Evolutionary conservation across 2,113 vertebrate species (phyloP).

Genomic region (Strix aluco): DNA sequence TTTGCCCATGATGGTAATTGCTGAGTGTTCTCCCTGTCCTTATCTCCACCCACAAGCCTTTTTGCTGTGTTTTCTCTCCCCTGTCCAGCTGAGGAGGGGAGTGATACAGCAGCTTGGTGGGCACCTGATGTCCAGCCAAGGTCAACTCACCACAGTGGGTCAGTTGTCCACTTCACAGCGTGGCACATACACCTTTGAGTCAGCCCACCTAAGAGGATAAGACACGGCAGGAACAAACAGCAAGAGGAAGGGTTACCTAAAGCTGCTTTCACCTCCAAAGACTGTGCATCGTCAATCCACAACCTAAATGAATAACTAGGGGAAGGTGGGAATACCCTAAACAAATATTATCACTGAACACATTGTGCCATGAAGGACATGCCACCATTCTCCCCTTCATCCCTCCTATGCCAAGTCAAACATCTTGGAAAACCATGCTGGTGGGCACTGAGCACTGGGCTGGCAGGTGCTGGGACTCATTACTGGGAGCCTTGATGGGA

Average conservation of each 20-base stretch:
- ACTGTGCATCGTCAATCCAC: fast-evolving
- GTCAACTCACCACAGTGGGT: background rate
- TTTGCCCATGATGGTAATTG: too few species aligned
- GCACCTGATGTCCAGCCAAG: background rate
- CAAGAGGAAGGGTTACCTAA: background rate
- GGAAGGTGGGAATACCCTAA: background rate
- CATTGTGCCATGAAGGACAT: fast-evolving
- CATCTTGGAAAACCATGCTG: background rate
- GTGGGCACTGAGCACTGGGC: background rate
- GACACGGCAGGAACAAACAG: background rate
- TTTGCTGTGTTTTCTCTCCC: too few species aligned
- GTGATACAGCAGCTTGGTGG: background rate
- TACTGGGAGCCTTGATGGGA: background rate
- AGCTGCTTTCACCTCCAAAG: background rate
- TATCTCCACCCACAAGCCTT: too few species aligned
- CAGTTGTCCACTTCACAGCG: background rate
- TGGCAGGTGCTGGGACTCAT: background rate
- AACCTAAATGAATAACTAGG: background rate
- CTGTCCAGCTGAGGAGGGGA: too few species aligned
- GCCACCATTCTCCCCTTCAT: background rate
- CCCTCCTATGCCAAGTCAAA: background rate
- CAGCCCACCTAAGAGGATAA: background rate
- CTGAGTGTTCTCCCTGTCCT: too few species aligned
- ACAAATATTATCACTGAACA: background rate
- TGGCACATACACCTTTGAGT: background rate